Base-by-base conservation (phyloP, 53 echinoderm and acorn worm genomes). In the Apostichopus leukothele region DNA sequence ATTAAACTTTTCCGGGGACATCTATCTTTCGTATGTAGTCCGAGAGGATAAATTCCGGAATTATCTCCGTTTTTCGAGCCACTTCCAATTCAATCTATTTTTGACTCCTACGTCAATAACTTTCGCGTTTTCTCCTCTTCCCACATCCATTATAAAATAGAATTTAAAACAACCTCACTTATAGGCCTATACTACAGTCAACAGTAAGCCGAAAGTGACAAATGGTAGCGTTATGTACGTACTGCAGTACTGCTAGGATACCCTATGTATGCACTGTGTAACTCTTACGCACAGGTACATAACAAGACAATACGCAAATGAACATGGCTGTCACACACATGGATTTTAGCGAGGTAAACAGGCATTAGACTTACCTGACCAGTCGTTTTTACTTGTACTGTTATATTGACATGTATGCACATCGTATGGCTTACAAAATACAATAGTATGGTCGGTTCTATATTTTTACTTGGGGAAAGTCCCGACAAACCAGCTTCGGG, bases 1-100 rank as follows among this genome's bases (percentile, higher is more conserved):
- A 90, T 67, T 73, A 22, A 18, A 66, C 90, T 86, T 90, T 90
- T 6, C 90, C 77, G 16, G 90, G 50, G 22, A 90, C 77, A 63
- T 90, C 74, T 13, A 90, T 86, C 66, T 90, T 90, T 60, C 67
- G 63, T 20, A 86, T 50, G 52, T 90, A 90, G 6, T 90, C 86
- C 3, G 78, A 86, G 21, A 90, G 86, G 66, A 86, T n/a, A 86
- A 26, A 50, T 39, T 88, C n/a, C 88, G 9, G 9, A 50, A 53
- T 88, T 88, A 52, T 88, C 75, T 50, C 73, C 75, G 52, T 52
- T 75, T 75, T 54, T 88, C 88, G 14, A 75, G 1, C 54, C 53
- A 83, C 54, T 83, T 83, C 83, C 83, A 83, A 83, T 83, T 52
- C 59, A 88, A 75, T 54, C 53, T 75, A n/a, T 88, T 75, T 51